phyloP scores from a whole-genome alignment of 2,797 vertebrate genomes.

The Chlorospingus flavigularis region DNA sequence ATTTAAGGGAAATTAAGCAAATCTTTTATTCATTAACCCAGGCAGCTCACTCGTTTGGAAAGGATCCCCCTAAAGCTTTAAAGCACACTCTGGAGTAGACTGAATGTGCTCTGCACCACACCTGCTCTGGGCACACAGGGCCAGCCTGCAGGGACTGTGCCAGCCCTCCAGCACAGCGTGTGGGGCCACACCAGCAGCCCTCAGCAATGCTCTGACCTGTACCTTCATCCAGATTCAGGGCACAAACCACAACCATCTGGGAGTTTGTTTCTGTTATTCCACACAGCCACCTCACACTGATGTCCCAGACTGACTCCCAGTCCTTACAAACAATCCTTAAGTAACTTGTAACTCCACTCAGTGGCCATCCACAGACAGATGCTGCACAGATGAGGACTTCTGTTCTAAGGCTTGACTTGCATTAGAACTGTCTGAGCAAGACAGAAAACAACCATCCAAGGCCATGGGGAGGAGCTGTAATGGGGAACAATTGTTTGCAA shows the following conservation, averaged over 20 bases:
- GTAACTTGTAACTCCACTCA: neutral
- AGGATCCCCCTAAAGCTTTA: neutral
- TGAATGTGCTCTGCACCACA: neutral
- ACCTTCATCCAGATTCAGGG: neutral
- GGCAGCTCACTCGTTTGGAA: neutral
- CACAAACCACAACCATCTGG: neutral
- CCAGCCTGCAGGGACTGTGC: neutral
- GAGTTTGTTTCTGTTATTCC: neutral
- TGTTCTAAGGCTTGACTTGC: neutral
- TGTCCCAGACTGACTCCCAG: accelerated
- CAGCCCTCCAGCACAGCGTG: neutral
- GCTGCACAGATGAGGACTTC: neutral
- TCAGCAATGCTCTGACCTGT: neutral
- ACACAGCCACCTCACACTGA: neutral
- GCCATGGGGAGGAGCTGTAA: neutral
- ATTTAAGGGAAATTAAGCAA: neutral
- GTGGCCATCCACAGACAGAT: neutral
- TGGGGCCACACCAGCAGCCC: neutral
- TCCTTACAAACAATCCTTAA: neutral
- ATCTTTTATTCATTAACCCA: neutral
- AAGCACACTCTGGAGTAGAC: neutral
- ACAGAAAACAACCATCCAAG: neutral
- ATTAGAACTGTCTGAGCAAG: neutral
- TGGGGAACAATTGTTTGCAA: neutral
- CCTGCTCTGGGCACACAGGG: neutral